These are phyloP conservation scores for Aurelia sp. DNA, from an alignment of 30 jellyfish, hydroid and myxozoan genomes.

Conservation along the genomic window DNA sequence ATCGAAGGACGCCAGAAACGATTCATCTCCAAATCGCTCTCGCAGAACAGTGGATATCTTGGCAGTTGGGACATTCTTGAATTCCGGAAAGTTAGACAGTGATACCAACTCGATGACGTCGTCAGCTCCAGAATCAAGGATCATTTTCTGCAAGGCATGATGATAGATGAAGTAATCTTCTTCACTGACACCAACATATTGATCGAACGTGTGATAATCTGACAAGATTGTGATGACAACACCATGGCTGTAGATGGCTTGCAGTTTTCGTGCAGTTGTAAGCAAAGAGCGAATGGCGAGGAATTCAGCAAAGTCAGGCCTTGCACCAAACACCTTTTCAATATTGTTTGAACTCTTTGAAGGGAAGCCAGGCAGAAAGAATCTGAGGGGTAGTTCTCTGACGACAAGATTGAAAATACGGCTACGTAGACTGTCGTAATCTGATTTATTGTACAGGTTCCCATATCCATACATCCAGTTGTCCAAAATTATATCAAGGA, in stretches of 20 bases:
- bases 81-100: constrained; percentile 40
- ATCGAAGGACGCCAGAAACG: constrained; percentile 4
- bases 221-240: constrained; percentile 41
- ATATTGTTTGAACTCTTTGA: constrained; percentile 41
- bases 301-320: constrained; percentile 45
- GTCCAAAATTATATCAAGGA: constrained; percentile 24
- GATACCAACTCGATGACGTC: constrained; percentile 56
- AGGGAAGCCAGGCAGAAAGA: constrained; percentile 71
- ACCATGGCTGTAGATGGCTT: constrained; percentile 60
- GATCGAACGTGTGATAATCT: constrained; percentile 67
- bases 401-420: constrained; percentile 13
- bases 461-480: constrained; percentile 51
- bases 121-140: constrained; percentile 34
- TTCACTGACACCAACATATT: constrained; percentile 49
- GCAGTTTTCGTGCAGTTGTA: constrained; percentile 44
- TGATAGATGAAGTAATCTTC: constrained; percentile 46
- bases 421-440: constrained; percentile 11
- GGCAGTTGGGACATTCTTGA: constrained; percentile 3
- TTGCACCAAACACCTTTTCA: constrained; percentile 44
- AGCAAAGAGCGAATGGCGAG: constrained; percentile 37
- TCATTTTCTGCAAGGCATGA: constrained; percentile 23
- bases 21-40: constrained; percentile 28
- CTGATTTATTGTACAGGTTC: neutral
- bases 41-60: constrained; percentile 7
- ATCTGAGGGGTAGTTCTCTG: constrained; percentile 12